phyloP scores from a whole-genome alignment of 2,888 invertebrate genomes.

The Philhelius pedissequus region DNA sequence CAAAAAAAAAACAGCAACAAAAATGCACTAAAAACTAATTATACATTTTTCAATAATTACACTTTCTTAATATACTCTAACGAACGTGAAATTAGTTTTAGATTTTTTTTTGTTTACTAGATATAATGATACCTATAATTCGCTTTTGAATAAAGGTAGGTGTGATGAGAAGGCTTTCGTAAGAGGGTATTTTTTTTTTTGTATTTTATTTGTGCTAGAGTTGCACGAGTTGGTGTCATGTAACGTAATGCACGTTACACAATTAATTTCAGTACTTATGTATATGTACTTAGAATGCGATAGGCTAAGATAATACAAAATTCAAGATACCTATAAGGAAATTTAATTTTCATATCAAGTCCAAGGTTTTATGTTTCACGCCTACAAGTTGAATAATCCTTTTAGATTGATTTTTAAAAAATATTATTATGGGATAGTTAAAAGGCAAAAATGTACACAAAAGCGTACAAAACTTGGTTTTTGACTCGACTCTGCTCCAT shows the following conservation, averaged over 20 bases:
- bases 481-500: no score
- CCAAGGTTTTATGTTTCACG: no score
- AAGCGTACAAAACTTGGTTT: no score
- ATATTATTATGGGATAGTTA: no score
- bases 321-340: neutral
- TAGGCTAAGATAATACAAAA: neutral
- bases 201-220: neutral
- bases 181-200: neutral
- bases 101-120: neutral
- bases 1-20: neutral
- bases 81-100: neutral
- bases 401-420: no score
- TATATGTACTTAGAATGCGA: neutral
- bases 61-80: neutral
- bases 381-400: no score
- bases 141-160: neutral
- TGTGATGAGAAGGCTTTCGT: constrained; percentile 1
- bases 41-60: constrained; percentile 13
- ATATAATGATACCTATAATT: neutral
- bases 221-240: neutral
- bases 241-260: constrained; percentile 8
- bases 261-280: neutral
- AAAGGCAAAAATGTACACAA: no score
- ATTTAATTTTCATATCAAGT: neutral
- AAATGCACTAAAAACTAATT: neutral